Conservation (phyloP, 2,113 vertebrate genomes). For the Smithornis capensis region DNA sequence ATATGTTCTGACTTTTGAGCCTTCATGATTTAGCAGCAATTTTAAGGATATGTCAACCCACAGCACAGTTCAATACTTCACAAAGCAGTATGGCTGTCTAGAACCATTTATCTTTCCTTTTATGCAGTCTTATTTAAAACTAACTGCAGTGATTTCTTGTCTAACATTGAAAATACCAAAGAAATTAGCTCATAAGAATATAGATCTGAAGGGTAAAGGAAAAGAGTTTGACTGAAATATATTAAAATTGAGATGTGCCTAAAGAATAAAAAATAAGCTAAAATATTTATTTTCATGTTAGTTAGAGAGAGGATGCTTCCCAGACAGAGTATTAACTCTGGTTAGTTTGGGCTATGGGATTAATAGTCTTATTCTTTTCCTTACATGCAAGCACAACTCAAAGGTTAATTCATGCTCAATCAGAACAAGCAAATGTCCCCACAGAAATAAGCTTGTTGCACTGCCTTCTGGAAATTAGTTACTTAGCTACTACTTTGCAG, state of each 20-base stretch:
- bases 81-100: conserved; percentile 1
- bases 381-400: not conserved
- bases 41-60: conserved; percentile 28
- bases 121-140: not conserved
- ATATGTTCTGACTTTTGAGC: not conserved
- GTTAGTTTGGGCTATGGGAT: not conserved
- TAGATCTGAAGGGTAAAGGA: not conserved
- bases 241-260: not conserved
- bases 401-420: not conserved
- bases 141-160: not conserved
- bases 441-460: not conserved
- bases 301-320: not conserved
- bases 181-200: not conserved
- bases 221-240: not conserved
- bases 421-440: not conserved
- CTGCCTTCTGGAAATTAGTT: not conserved
- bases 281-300: not conserved
- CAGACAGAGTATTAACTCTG: not conserved
- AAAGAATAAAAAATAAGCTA: not conserved
- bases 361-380: not conserved
- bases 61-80: conserved; percentile 15
- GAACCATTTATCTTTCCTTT: conserved; percentile 11
- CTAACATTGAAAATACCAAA: not conserved
- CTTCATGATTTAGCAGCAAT: not conserved
- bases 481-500: not conserved